Evolutionary conservation across 2,888 invertebrate species (phyloP), one percentile per base, ranked within the genome.

Genomic region (Ophion costatus): DNA sequence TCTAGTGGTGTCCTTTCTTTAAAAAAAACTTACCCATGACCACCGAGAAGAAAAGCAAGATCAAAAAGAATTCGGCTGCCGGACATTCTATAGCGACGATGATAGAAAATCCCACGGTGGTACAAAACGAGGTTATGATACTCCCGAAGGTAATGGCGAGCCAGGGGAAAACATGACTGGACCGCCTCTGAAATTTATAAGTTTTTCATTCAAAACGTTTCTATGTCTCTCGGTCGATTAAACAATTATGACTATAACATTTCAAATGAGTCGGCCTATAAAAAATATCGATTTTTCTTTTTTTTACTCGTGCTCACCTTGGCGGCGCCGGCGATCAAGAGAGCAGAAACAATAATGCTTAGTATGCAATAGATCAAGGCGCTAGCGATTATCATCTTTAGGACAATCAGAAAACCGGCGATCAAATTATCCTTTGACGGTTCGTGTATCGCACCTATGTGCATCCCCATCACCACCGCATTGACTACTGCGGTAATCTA

Each of bases 81-180:
- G 75, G n/a, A 10, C 24, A 24, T 51, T 51, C 75, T 29, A 42
- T 42, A 24, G 38, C 61, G 24, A 42, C 22, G 7, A 45, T 22
- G 0, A 64, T 33, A 2, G 20, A 6, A 6, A 80, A 6, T 22
- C 38, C 56, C 4, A 71, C 4, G n/a, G 24, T 29, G 24, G 64
- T 0, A 33, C 77, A 42, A 14, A 77, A 0, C 7, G 10, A 22
- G 33, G 20, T 33, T n/a, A 66, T 9, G 24, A 80, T 56, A 14
- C 63, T 56, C 0, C 71, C 22, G 59, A 80, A 73, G 2, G 9
- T 17, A 22, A 73, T 1, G 1, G 80, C 80, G 22, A 84, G 56
- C 80, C 80, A 84, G 17, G 83, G 83, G 20, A 80, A 84, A 0
- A 84, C 17, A 61, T 45, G 77, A 6, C 24, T 59, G 11, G 76